These are phyloP conservation scores for Psylliodes chrysocephalus DNA, from an alignment of 2,888 invertebrate species.

Conservation along the genomic window DNA sequence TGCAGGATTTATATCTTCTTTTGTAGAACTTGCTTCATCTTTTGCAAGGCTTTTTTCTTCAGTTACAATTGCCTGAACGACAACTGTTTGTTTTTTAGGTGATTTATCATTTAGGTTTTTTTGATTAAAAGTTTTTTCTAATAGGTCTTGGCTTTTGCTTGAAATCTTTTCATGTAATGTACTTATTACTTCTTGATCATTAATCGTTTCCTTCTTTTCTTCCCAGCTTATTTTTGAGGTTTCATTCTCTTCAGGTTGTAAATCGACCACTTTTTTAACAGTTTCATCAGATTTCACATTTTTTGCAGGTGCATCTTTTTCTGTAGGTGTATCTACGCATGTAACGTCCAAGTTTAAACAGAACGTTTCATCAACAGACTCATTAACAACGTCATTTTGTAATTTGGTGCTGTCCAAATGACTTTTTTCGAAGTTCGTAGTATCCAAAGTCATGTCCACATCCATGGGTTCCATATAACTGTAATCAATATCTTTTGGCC, in stretches of 20 bases:
- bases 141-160: too few species aligned
- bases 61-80: too few species aligned
- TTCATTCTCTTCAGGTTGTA: neutral
- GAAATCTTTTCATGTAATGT: too few species aligned
- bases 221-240: neutral
- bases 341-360: constrained; percentile 18
- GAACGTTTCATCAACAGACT: constrained; percentile 33
- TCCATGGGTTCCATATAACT: constrained; percentile 50
- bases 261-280: neutral
- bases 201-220: constrained; percentile 6
- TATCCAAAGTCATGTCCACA: constrained; percentile 41
- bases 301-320: neutral
- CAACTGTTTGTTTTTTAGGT: too few species aligned
- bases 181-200: too few species aligned
- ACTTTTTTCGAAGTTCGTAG: constrained; percentile 27
- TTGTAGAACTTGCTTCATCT: too few species aligned
- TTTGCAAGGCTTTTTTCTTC: too few species aligned
- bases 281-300: neutral
- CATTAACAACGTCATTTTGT: constrained; percentile 26
- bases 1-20: too few species aligned
- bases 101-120: too few species aligned
- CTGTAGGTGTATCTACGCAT: constrained; percentile 13
- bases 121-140: too few species aligned
- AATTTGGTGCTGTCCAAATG: constrained; percentile 2
- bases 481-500: constrained; percentile 39